A percentile compares a stretch with the other conserved stretches of the same genome.
Evolutionary conservation across 2,888 invertebrate species (phyloP).

Genomic region (Elgonia sp.): DNA sequence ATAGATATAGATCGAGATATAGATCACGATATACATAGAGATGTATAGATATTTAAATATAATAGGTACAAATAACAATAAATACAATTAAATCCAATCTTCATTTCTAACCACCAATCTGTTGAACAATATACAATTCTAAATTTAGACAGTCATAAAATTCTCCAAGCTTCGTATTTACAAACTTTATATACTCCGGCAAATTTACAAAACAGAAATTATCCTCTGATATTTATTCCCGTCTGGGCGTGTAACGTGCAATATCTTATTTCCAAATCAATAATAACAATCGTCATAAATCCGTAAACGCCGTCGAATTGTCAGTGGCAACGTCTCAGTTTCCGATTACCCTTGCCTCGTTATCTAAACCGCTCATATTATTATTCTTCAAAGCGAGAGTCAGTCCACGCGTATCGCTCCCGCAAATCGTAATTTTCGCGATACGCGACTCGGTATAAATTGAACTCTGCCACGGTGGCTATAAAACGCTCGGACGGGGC

Average conservation of each 20-base stretch:
- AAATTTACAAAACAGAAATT: slow-evolving; percentile 46
- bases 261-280: slow-evolving; percentile 54
- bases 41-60: too few relatives aligned
- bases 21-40: too few relatives aligned
- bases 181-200: slow-evolving; percentile 33
- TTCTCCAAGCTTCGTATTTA: not conserved
- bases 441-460: slow-evolving; percentile 74
- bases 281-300: slow-evolving; percentile 56
- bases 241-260: not conserved
- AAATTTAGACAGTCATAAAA: too few relatives aligned
- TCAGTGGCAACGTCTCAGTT: slow-evolving; percentile 55
- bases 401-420: slow-evolving; percentile 56
- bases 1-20: too few relatives aligned
- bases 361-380: slow-evolving; percentile 62
- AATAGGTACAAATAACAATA: too few relatives aligned
- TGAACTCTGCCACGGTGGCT: slow-evolving; percentile 72
- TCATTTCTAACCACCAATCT: too few relatives aligned
- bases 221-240: slow-evolving; percentile 23
- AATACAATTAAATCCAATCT: too few relatives aligned
- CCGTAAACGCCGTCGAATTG: slow-evolving; percentile 40
- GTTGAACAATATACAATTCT: too few relatives aligned
- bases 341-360: slow-evolving; percentile 48
- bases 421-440: slow-evolving; percentile 73
- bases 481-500: slow-evolving; percentile 77
- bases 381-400: slow-evolving; percentile 59